These are phyloP conservation scores for Hippasteria phrygiana DNA, from an alignment of 53 echinoderm and acorn worm genomes.

Conservation along the genomic window DNA sequence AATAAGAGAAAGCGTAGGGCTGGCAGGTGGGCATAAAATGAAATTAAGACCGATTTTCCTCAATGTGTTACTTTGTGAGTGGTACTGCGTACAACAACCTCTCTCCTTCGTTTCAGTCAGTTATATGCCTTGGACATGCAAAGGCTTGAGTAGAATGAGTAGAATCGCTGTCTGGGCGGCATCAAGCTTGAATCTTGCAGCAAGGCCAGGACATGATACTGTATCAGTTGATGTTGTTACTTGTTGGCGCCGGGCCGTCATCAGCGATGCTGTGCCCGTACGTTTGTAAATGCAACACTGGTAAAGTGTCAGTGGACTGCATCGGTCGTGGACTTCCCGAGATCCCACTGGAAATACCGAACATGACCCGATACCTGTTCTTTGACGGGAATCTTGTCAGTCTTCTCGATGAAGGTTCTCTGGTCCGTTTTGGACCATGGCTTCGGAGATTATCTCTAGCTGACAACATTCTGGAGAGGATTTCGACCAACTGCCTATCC, in stretches of 20 bases:
- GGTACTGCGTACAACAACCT: background rate
- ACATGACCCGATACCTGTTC: background rate
- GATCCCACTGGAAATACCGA: background rate
- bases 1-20: background rate
- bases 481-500: background rate
- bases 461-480: slow-evolving; percentile 26
- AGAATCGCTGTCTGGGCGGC: background rate
- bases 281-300: slow-evolving; percentile 15
- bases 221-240: background rate
- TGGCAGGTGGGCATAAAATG: background rate
- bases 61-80: background rate
- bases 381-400: background rate
- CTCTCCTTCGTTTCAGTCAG: background rate
- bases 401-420: background rate
- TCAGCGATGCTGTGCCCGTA: slow-evolving; percentile 5
- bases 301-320: slow-evolving; percentile 16
- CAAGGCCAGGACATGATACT: background rate
- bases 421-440: background rate
- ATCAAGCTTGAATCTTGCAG: background rate
- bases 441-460: slow-evolving; percentile 22
- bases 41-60: background rate
- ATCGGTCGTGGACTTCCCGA: background rate
- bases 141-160: background rate
- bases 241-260: background rate
- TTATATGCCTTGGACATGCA: background rate